Base-by-base conservation (phyloP, 1,140 invertebrate species). In the Rhizoglyphus robini region DNA sequence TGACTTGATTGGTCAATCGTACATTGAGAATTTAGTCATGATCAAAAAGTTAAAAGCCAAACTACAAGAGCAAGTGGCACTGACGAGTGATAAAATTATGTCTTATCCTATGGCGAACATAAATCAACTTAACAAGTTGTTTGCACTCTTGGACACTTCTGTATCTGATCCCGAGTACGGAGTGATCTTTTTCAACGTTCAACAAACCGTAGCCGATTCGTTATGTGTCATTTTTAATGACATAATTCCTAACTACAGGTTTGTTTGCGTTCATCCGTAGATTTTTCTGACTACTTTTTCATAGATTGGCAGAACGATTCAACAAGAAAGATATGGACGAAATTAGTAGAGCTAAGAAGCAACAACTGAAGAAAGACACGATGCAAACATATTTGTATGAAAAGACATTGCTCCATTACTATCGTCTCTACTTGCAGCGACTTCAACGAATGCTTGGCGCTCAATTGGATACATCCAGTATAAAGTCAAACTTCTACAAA, bases 151-250 rank as follows among this genome's bases (percentile, higher is more conserved):
- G 78, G 83, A 88, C 47, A 86, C 90, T 63, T 8, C 23, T n/a
- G 20, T 5, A n/a, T 25, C 49, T 36, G 81, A 86, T 66, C 81
- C 84, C 18, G 83, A 86, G 67, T 46, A 32, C 38, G 27, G 51
- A 27, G 25, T 41, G 15, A 80, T 87, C 3, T 81, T 82, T 61
- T 75, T 90, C 46, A 87, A 86, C 1, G 81, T 92, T 0, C 82
- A 84, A 60, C 96, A 95, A 76, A 75, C 94, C 18, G 85, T 86
- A 0, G 84, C 84, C 32, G 75, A 91, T 0, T 92, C 92, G 0
- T 75, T 95, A 1, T 78, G 86, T 13, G 90, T 96, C 77, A 83
- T 98, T 32, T 96, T 98, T 73, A 87, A 87, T 73, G 93, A 97
- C 77, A 83, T 98, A 68, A 76, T 97, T 65, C 95, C 95, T 0